A percentile compares a stretch with the other conserved stretches of the same genome.
These are phyloP conservation scores for Philopotamus ludificatus DNA, from an alignment of 1,140 invertebrate species.

Conservation along the genomic window DNA sequence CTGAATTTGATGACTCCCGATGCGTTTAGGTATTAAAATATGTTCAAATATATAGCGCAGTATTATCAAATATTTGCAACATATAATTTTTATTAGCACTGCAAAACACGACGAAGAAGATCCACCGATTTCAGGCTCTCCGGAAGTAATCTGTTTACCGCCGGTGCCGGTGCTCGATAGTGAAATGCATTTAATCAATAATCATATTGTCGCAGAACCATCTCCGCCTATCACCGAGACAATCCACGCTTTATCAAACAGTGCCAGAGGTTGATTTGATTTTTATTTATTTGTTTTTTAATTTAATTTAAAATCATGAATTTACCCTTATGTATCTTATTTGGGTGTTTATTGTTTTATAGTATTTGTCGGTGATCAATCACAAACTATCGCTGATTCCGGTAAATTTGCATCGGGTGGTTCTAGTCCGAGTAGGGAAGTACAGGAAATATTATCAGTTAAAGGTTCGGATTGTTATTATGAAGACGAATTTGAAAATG, in stretches of 20 bases:
- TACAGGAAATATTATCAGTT: constrained; percentile 71
- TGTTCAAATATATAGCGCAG: no score
- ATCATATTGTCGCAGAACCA: constrained; percentile 15
- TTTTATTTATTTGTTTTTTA: neutral
- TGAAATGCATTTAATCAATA: constrained; percentile 30
- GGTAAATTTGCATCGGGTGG: constrained; percentile 65
- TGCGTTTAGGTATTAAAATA: constrained; percentile 67
- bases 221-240: constrained; percentile 10
- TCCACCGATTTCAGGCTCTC: constrained; percentile 48
- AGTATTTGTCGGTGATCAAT: constrained; percentile 37
- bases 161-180: constrained; percentile 27
- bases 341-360: constrained; percentile 5
- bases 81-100: constrained; percentile 42
- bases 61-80: neutral
- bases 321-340: neutral
- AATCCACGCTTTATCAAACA: constrained; percentile 23
- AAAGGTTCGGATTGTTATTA: constrained; percentile 40
- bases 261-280: constrained; percentile 22
- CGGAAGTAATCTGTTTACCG: constrained; percentile 43
- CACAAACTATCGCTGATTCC: constrained; percentile 42
- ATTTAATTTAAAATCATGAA: constrained; percentile 8
- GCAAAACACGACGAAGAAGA: constrained; percentile 53
- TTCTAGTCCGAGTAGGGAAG: constrained; percentile 83
- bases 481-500: constrained; percentile 31
- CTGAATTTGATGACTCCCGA: constrained; percentile 83